Conservation (phyloP, 2,113 vertebrate species). For the Neoarius graeffei region DNA sequence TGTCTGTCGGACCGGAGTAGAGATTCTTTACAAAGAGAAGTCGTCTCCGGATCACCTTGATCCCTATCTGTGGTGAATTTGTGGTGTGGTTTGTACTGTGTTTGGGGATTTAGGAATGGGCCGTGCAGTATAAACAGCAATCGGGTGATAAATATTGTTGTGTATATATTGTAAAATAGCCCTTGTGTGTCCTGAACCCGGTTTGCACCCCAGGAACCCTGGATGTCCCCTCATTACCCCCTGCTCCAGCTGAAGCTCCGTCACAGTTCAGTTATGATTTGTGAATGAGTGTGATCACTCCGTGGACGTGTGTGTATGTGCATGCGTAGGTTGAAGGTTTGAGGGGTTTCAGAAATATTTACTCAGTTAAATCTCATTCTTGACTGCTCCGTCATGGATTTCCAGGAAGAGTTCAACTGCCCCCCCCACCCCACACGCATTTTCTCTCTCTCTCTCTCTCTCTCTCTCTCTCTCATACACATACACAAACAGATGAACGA, state of each 20-base stretch:
- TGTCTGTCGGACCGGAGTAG: background rate
- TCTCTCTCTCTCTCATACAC: too few relatives aligned
- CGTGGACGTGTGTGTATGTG: background rate
- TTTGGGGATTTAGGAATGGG: background rate
- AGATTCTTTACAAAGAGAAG: background rate
- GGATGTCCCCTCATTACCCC: background rate
- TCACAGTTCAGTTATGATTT: background rate
- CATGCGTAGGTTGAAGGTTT: constrained; percentile 16
- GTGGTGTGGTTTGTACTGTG: background rate
- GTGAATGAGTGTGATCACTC: constrained; percentile 24
- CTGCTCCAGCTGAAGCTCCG: background rate
- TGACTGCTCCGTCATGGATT: constrained; percentile 65
- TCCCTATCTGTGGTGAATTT: background rate
- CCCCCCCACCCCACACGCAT: background rate
- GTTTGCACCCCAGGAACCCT: background rate
- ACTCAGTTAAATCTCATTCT: constrained; percentile 66
- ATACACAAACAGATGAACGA: background rate
- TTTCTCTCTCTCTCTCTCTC: too few relatives aligned
- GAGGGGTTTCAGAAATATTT: constrained; percentile 55
- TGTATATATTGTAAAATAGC: background rate
- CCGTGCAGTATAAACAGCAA: background rate
- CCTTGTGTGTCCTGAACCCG: background rate
- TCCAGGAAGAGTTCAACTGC: constrained; percentile 63
- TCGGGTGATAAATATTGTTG: too few relatives aligned
- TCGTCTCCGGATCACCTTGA: background rate